Conservation (phyloP, 2,113 vertebrate genomes). For the Manacus vitellinus region DNA sequence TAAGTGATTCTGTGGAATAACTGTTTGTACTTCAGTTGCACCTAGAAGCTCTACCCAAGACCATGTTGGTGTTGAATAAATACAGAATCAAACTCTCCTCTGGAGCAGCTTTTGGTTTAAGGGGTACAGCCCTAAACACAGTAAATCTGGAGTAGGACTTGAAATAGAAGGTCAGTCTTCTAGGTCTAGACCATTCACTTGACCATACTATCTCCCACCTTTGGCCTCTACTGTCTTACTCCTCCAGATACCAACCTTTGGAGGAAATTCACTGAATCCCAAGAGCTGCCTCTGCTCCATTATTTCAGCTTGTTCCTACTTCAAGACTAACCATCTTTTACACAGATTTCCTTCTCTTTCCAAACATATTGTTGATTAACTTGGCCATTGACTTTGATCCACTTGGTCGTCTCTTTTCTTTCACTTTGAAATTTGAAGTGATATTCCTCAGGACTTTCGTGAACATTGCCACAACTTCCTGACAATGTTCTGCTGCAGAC, state of each 20-base stretch:
- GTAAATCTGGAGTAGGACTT: not conserved
- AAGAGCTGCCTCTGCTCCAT: not conserved
- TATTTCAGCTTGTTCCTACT: not conserved
- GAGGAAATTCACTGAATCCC: not conserved
- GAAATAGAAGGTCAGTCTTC: not conserved
- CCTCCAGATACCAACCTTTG: not conserved
- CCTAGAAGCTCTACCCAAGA: not conserved
- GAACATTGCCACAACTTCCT: constrained; percentile 86
- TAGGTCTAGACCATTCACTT: not conserved
- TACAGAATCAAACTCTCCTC: not conserved
- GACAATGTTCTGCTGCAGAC: constrained; percentile 86
- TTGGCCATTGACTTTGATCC: constrained; percentile 89
- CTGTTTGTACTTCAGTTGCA: not conserved
- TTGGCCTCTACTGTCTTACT: not conserved
- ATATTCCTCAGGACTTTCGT: constrained; percentile 76
- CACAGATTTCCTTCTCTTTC: constrained; percentile 88
- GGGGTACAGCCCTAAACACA: not conserved
- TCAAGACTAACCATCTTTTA: constrained; percentile 35
- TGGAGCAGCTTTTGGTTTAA: not conserved
- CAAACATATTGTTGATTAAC: constrained; percentile 88
- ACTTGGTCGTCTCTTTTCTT: constrained; percentile 83
- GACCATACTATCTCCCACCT: not conserved
- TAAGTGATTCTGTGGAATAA: not conserved
- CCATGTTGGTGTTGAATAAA: not conserved
- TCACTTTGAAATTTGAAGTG: constrained; percentile 72